Evolutionary conservation across 2,888 invertebrate genomes (phyloP), one percentile per base, ranked within the genome.

Genomic region (Brachylomia viminalis): DNA sequence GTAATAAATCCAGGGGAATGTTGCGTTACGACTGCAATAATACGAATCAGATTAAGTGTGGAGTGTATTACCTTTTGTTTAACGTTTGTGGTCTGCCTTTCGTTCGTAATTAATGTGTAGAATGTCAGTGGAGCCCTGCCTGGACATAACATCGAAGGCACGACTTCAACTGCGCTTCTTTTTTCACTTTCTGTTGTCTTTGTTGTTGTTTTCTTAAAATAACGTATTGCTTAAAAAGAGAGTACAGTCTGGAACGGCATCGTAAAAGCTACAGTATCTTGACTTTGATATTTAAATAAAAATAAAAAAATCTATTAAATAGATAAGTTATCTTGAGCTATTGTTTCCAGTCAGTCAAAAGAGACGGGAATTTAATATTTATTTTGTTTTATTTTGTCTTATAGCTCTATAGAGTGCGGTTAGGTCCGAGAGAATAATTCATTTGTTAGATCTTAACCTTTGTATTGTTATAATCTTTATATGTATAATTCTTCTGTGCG

Each of bases 1-100:
- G 95, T 92, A 95, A 95, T 95, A 96, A 96, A 96, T 95, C 94
- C 91, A 84, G 84, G 84, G 87, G 93, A 94, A 93, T 92, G 93
- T 92, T 94, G 92, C 93, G 93, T 94, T 95, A 92, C 91, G 90
- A 93, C 91, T 93, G 93, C 94, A 94, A 95, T 95, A 95, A 94
- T 93, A 94, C 89, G 89, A 93, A 96, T 95, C 95, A 94, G 96
- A 96, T 96, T 94, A 93, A 93, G 86, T 87, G 88, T 88, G 90
- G 92, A 89, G 90, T 91, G 90, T 92, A 94, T 93, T 95, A 91
- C 93, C 92, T 93, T 93, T 93, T 93, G 94, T 93, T 93, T 92
- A 90, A 90, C 86, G 90, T 88, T 87, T 88, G 86, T 88, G 87
- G 91, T 88, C 89, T 89, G 89, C 89, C 90, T 91, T 91, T 91